Evolutionary conservation across 2,888 invertebrate genomes (phyloP).

Genomic region (Plusia festucae): DNA sequence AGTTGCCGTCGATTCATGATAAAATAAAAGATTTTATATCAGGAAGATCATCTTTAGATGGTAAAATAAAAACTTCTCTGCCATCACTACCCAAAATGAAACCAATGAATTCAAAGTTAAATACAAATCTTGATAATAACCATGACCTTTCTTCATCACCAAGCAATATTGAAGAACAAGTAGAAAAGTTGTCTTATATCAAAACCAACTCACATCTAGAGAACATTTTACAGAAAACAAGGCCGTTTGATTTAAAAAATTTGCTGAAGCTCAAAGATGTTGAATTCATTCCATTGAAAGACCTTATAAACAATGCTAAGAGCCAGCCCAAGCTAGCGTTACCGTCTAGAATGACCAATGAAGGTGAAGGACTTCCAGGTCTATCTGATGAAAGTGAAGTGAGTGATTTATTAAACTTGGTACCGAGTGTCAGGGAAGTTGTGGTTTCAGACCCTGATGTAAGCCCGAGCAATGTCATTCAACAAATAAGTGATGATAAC

Average conservation of each 20-base stretch:
- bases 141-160: conserved; percentile 48
- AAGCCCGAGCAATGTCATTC: conserved; percentile 45
- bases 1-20: conserved; percentile 18
- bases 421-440: background rate
- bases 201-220: conserved; percentile 40
- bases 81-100: conserved; percentile 54
- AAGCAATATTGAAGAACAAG: conserved; percentile 46
- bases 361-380: background rate
- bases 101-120: conserved; percentile 27
- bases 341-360: conserved; percentile 24
- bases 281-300: conserved; percentile 56
- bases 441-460: conserved; percentile 41
- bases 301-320: conserved; percentile 53
- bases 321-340: conserved; percentile 14
- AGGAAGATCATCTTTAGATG: conserved; percentile 16
- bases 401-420: conserved; percentile 11
- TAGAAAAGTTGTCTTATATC: conserved; percentile 30
- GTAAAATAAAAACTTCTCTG: conserved; percentile 16
- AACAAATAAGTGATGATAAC: conserved; percentile 24
- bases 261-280: conserved; percentile 73
- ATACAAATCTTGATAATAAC: conserved; percentile 11
- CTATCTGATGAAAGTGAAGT: conserved; percentile 5
- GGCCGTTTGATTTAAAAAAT: conserved; percentile 61
- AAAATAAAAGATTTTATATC: conserved; percentile 31
- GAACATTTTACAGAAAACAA: conserved; percentile 33